A percentile compares a stretch with the other conserved stretches of the same genome.
Conservation (phyloP, 1,140 invertebrate genomes). For the Calycopis cecrops region DNA sequence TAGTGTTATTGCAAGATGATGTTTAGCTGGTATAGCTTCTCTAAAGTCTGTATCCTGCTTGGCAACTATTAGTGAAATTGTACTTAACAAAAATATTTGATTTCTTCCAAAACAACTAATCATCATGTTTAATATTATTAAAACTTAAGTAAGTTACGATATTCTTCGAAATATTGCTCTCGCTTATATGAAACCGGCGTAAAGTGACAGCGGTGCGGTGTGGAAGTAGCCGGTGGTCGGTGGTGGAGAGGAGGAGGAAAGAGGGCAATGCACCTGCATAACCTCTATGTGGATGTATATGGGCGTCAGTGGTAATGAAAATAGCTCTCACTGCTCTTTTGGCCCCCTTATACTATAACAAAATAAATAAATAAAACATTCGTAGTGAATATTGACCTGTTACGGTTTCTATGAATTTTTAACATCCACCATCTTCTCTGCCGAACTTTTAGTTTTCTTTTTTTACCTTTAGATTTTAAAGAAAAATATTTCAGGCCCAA, state of each 20-base stretch:
- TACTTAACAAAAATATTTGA: conserved; percentile 20
- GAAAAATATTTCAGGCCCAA: conserved; percentile 11
- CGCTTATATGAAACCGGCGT: too few relatives aligned
- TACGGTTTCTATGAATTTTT: conserved; percentile 26
- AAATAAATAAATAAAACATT: conserved; percentile 17
- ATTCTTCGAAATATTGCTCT: conserved; percentile 5
- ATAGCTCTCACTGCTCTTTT: too few relatives aligned
- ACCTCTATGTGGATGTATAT: conserved; percentile 6
- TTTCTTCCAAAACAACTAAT: conserved; percentile 9
- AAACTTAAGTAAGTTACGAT: neutral
- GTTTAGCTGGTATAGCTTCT: conserved; percentile 29
- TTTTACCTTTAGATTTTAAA: conserved; percentile 11
- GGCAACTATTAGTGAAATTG: conserved; percentile 11
- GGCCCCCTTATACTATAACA: too few relatives aligned
- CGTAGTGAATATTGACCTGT: conserved; percentile 23
- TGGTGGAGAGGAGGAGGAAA: too few relatives aligned
- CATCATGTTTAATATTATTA: neutral
- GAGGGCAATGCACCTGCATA: too few relatives aligned
- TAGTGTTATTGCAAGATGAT: conserved; percentile 34
- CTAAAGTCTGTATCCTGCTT: conserved; percentile 15
- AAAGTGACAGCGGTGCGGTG: too few relatives aligned
- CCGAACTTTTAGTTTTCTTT: conserved; percentile 16
- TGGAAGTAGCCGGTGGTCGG: too few relatives aligned
- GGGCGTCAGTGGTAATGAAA: neutral
- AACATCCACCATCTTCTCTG: too few relatives aligned